Evolutionary conservation across 2,888 invertebrate species (phyloP), one percentile per base, ranked within the genome.

Genomic region (Microdon myrmicae): DNA sequence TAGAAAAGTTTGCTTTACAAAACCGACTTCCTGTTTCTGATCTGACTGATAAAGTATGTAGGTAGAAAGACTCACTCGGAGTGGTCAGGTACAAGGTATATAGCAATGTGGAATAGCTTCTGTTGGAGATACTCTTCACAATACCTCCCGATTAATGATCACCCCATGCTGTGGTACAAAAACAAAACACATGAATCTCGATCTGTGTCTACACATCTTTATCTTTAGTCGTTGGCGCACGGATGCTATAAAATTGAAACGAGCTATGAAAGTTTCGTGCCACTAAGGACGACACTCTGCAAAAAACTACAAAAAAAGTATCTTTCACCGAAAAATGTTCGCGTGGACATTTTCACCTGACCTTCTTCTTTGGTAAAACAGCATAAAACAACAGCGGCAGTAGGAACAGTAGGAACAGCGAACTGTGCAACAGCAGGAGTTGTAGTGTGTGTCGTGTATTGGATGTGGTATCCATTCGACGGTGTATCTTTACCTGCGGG

Each of bases 321-420:
- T 58, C 45, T 51, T 64, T 64, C 51, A 58, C 58, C 51, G 23
- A 64, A 58, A 60, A 45, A 26, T 45, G 51, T 26, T 51, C 47
- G 45, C 45, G 41, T 64, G 58, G 58, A 64, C 58, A 53, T 64
- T 64, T 64, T 64, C 64, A 64, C 61, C 58, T 64, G 64, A 64
- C 64, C 64, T 58, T 51, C 58, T 58, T 51, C 58, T 22, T 56
- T 9, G 5, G 16, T 2, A 23, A 2, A 35, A 22, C 9, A 34
- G 19, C 14, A n/a, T n/a, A n/a, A n/a, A 39, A 16, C 14, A 19
- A 19, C 17, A 26, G 13, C 12, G 29, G 13, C 4, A 25, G 29
- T 12, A 43, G 22, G 9, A 3, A 45, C 23, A 22, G 23, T 10
- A 7, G 16, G 8, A 9, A 8, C 32, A 34, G 3, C 6, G 6